Conservation (phyloP, 2,113 vertebrate species). For the Hiodon alosoides region DNA sequence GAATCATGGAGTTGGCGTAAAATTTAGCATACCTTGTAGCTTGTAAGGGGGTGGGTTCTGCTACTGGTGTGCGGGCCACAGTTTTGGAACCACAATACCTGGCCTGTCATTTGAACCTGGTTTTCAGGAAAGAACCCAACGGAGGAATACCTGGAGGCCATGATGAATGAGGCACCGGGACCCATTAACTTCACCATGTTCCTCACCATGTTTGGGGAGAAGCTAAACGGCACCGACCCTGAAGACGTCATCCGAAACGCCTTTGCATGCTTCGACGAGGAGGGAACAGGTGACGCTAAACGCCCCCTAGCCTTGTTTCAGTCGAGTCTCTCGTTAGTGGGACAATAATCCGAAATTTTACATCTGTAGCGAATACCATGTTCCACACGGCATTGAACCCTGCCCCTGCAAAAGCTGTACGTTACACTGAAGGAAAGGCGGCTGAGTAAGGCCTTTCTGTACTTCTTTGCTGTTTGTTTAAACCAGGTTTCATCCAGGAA, state of each 20-base stretch:
- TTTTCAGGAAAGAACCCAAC: constrained; percentile 87
- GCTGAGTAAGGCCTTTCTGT: too few relatives aligned
- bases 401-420: neutral
- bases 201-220: constrained; percentile 96
- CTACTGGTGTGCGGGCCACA: too few relatives aligned
- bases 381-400: too few relatives aligned
- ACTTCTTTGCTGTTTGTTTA: neutral
- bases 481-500: constrained; percentile 74
- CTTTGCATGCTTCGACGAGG: constrained; percentile 91
- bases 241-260: constrained; percentile 91
- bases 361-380: too few relatives aligned
- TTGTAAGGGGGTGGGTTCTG: too few relatives aligned
- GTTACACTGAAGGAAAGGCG: neutral
- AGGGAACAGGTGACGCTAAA: constrained; percentile 70
- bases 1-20: too few relatives aligned
- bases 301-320: neutral
- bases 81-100: too few relatives aligned
- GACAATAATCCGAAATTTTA: too few relatives aligned
- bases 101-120: neutral
- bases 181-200: constrained; percentile 97
- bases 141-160: constrained; percentile 83
- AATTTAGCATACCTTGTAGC: too few relatives aligned
- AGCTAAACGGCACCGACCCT: constrained; percentile 70
- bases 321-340: neutral
- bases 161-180: constrained; percentile 92